Evolutionary conservation across 2,113 vertebrate genomes (phyloP).

Genomic region (Leucoraja erinaceus): DNA sequence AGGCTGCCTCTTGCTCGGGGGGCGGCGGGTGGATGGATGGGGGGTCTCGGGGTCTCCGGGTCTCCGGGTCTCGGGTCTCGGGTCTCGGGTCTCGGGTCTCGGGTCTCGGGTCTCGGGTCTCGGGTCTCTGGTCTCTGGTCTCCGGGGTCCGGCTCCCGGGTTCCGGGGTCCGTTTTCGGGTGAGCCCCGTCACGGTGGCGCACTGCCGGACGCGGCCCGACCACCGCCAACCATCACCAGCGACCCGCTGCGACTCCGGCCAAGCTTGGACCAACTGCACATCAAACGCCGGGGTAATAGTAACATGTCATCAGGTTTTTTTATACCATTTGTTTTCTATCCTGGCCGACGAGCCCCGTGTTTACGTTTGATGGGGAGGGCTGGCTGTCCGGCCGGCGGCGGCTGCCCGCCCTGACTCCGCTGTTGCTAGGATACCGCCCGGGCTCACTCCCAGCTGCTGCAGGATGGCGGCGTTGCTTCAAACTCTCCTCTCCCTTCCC

Average conservation of each 20-base stretch:
- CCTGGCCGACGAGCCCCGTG: not conserved
- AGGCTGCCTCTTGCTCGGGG: not conserved
- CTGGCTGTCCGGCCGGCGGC: not conserved
- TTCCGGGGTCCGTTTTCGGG: not conserved
- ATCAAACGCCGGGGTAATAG: not conserved
- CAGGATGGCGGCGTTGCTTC: slow-evolving; percentile 52
- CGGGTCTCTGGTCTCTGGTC: too few relatives aligned
- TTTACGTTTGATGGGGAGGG: not conserved
- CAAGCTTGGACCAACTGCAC: not conserved
- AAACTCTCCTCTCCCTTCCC: slow-evolving; percentile 32
- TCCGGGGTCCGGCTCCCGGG: not conserved
- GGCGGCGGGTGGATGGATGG: too few relatives aligned
- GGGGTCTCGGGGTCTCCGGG: too few relatives aligned
- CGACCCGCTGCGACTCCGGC: not conserved
- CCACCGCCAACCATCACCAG: not conserved
- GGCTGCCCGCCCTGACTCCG: slow-evolving; percentile 48
- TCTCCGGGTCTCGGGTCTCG: too few relatives aligned
- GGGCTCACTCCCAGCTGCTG: slow-evolving; percentile 59
- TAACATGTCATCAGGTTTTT: not conserved
- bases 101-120: too few relatives aligned
- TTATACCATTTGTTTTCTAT: not conserved
- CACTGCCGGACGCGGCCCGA: not conserved
- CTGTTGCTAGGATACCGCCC: slow-evolving; percentile 67
- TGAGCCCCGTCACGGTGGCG: not conserved
- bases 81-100: too few relatives aligned